Percentiles rank a stretch among this genome's conserved stretches.
Evolutionary conservation across 1,140 invertebrate species (phyloP).

Genomic region (Mya arenaria): DNA sequence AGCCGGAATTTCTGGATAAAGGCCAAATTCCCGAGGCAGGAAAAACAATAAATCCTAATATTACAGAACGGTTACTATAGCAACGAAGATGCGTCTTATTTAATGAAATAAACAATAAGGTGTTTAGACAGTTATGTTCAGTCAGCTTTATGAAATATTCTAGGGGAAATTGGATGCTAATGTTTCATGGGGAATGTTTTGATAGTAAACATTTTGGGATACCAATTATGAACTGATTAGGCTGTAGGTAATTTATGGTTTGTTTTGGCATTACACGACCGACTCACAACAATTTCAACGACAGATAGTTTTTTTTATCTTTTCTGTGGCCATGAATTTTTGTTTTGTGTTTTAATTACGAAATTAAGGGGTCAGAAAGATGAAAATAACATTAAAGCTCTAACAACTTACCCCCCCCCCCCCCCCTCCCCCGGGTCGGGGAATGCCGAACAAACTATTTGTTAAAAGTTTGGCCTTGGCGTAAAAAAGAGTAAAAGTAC

Average conservation of each 20-base stretch:
- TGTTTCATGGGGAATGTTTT: not conserved
- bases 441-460: no score
- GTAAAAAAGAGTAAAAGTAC: no score
- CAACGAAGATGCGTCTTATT: conserved; percentile 41
- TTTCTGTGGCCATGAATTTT: no score
- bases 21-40: conserved; percentile 29
- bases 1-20: conserved; percentile 40
- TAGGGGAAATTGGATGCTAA: not conserved
- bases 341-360: no score
- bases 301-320: not conserved
- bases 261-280: not conserved
- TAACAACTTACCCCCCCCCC: no score
- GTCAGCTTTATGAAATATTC: conserved; percentile 47
- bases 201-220: conserved; percentile 2
- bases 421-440: no score
- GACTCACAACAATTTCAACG: not conserved
- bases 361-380: no score
- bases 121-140: conserved; percentile 53
- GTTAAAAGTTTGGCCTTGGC: no score
- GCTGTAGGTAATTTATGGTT: conserved; percentile 18
- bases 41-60: conserved; percentile 60
- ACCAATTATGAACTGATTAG: not conserved
- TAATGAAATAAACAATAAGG: conserved; percentile 60
- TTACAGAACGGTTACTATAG: conserved; percentile 55
- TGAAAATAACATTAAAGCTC: no score